phyloP scores from a whole-genome alignment of 2,113 vertebrate genomes.

The Taurulus bubalis region DNA sequence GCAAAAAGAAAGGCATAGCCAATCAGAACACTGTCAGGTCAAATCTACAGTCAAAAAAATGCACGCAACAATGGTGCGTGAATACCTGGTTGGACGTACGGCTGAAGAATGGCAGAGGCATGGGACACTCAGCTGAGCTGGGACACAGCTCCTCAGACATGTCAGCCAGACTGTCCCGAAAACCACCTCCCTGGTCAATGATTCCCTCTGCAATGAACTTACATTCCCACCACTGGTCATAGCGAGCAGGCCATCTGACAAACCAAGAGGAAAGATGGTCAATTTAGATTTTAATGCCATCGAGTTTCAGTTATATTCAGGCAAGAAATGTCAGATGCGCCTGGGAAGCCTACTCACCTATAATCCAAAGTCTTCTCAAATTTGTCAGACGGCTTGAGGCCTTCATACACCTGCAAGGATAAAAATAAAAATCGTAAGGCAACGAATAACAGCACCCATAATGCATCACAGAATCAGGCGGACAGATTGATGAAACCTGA shows the following conservation, averaged over 20 bases:
- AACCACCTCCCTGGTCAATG: slow-evolving; percentile 98
- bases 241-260: slow-evolving; percentile 93
- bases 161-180: slow-evolving; percentile 96
- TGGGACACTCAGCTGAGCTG: slow-evolving; percentile 91
- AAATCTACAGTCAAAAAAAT: background rate
- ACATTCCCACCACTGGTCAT: slow-evolving; percentile 99
- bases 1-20: background rate
- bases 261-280: background rate
- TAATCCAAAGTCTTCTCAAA: slow-evolving; percentile 97
- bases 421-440: background rate
- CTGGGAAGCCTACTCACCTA: slow-evolving; percentile 74
- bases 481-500: background rate
- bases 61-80: rapidly evolving
- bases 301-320: background rate
- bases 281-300: background rate
- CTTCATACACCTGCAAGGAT: slow-evolving; percentile 92
- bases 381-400: slow-evolving; percentile 96
- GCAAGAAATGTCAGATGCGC: background rate
- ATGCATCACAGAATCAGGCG: background rate
- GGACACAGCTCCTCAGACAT: slow-evolving; percentile 99
- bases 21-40: background rate
- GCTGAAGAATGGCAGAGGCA: slow-evolving; percentile 95
- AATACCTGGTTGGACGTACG: slow-evolving; percentile 95
- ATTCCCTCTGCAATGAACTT: slow-evolving; percentile 99
- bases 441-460: background rate